phyloP scores from a whole-genome alignment of 1,140 invertebrate genomes.

The Aphis gossypii region DNA sequence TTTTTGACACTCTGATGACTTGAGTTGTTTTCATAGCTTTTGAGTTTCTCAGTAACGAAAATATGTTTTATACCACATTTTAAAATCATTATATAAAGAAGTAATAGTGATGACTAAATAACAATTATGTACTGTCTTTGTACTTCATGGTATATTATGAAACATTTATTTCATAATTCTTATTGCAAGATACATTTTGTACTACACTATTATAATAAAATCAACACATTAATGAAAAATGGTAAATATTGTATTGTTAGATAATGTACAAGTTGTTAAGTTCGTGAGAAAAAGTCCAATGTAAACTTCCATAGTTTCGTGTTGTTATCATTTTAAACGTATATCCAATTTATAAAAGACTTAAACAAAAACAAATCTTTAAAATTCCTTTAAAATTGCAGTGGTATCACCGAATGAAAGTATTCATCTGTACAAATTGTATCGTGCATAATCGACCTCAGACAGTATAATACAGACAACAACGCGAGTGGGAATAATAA shows the following conservation, averaged over 20 bases:
- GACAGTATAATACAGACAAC: neutral
- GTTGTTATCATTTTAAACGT: neutral
- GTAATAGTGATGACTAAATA: too few relatives aligned
- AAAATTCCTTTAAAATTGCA: neutral
- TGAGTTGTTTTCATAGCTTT: neutral
- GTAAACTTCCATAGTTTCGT: neutral
- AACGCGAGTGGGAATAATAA: neutral
- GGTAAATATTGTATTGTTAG: neutral
- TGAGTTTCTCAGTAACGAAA: neutral
- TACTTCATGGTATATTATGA: neutral
- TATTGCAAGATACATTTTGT: neutral
- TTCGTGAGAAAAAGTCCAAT: neutral
- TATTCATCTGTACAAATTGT: conserved; percentile 2
- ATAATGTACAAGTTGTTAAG: neutral
- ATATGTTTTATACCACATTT: too few relatives aligned
- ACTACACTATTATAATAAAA: neutral
- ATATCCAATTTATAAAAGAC: neutral
- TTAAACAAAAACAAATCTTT: neutral
- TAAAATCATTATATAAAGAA: too few relatives aligned
- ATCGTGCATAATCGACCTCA: neutral
- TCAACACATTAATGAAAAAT: too few relatives aligned
- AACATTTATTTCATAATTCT: neutral
- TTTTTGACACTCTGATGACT: neutral
- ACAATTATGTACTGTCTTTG: neutral
- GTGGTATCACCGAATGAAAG: neutral